These are phyloP conservation scores for Itoplectis maculator DNA, from an alignment of 2,888 invertebrate species.

Conservation along the genomic window DNA sequence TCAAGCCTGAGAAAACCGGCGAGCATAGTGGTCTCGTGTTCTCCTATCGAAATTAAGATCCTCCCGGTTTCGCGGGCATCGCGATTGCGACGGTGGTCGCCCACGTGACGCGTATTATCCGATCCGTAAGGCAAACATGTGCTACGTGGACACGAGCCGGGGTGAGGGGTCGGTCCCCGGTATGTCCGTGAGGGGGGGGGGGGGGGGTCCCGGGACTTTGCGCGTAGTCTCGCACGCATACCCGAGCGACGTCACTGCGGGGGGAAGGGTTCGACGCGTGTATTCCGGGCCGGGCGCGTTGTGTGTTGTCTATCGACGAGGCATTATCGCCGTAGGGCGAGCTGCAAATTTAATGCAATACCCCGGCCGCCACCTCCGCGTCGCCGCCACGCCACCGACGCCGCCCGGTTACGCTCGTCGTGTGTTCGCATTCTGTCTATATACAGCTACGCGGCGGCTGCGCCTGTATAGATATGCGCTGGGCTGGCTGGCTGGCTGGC, in stretches of 20 bases:
- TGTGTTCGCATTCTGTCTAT: constrained; percentile 49
- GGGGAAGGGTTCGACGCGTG: constrained; percentile 29
- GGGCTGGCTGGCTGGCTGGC: too few relatives aligned
- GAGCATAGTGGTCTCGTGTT: not conserved
- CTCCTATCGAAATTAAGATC: not conserved
- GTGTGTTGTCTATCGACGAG: constrained; percentile 64
- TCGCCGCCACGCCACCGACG: too few relatives aligned
- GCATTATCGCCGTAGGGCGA: constrained; percentile 71
- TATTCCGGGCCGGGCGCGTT: constrained; percentile 41
- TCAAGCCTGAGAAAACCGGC: not conserved
- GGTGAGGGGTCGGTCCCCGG: constrained; percentile 12
- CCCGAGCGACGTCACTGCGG: constrained; percentile 36
- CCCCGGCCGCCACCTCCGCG: constrained; percentile 50
- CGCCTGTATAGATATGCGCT: constrained; percentile 44
- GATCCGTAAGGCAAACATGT: not conserved
- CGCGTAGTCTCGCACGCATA: constrained; percentile 38
- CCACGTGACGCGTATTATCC: not conserved
- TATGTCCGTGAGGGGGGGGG: too few relatives aligned
- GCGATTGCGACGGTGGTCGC: not conserved
- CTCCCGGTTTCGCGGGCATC: too few relatives aligned
- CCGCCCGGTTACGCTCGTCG: constrained; percentile 47
- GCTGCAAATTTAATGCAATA: constrained; percentile 75
- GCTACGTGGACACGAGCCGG: constrained; percentile 6
- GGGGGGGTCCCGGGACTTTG: too few relatives aligned
- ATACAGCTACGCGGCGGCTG: constrained; percentile 1